A percentile compares a stretch with the other conserved stretches of the same genome.
Conservation (phyloP, 2,113 vertebrate genomes). For the Mirounga angustirostris region DNA sequence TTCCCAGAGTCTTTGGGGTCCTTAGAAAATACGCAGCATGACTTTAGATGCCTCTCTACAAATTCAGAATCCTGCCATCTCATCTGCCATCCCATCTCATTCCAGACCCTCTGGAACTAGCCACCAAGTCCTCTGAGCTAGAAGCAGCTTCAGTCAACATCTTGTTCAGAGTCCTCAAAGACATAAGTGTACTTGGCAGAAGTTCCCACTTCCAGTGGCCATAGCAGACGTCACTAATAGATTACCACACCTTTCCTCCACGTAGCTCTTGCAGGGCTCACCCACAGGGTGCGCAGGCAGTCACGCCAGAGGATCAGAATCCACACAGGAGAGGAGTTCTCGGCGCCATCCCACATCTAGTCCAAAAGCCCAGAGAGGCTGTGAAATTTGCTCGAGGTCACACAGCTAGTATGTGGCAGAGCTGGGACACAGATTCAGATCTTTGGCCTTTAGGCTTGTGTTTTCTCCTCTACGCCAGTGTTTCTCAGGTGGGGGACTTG, state of each 20-base stretch:
- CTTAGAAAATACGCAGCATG: neutral
- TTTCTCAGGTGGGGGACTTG: neutral
- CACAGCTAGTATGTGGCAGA: neutral
- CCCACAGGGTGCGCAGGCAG: too few relatives aligned
- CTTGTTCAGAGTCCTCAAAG: neutral
- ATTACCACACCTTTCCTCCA: neutral
- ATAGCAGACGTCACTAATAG: neutral
- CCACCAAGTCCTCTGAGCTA: neutral
- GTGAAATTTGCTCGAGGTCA: neutral
- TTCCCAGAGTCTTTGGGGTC: neutral
- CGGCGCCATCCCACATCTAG: neutral
- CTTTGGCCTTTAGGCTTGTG: neutral
- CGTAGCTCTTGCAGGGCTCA: neutral
- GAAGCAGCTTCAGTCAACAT: neutral
- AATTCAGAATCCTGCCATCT: neutral
- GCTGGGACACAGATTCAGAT: neutral
- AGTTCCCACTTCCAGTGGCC: neutral
- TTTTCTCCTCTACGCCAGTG: neutral
- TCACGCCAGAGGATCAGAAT: neutral
- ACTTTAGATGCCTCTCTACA: neutral
- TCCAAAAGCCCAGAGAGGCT: neutral
- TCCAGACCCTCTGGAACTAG: neutral
- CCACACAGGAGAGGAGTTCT: neutral
- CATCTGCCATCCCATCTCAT: neutral
- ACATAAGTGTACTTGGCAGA: fast-evolving